Base-by-base conservation (phyloP, 2,888 invertebrate species). In the Bruchidius siliquastri region DNA sequence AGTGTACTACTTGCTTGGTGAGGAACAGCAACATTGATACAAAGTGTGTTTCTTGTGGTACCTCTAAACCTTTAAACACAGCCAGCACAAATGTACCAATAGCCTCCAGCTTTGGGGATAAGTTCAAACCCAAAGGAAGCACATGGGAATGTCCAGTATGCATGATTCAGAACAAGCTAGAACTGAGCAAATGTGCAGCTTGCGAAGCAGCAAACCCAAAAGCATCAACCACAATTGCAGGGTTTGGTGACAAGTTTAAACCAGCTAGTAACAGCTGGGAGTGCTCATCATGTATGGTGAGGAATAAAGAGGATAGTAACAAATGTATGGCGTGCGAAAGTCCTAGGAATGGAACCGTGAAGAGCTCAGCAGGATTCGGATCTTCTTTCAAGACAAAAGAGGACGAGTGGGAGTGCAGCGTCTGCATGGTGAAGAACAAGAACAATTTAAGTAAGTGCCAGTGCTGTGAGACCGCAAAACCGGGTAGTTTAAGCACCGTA, bases 111-210 rank as follows among this genome's bases (percentile, higher is more conserved):
- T 82, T 83, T 73, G 80, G 80, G 8, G 74, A 77, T 21, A 77
- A 81, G 73, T 81, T 82, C 72, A 81, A 88, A 77, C 90, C 91
- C 73, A 84, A 87, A 0, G 78, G 83, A 26, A 86, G 86, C 67
- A 82, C 83, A 10, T 92, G 92, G 92, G 88, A 88, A 75, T 92
- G 92, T 79, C 82, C 85, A 20, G 85, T 86, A 2, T 92, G 92
- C 80, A 87, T 91, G 87, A 84, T 91, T 8, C 86, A 85, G 71
- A 92, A 92, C 80, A 87, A 88, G 74, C 80, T 82, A 0, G 87
- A 86, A 0, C 79, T 80, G 0, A 81, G 70, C 0, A 87, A 86
- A 72, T 92, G 92, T 82, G 84, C 87, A 0, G 89, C 90, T 3
- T 91, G 91, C 80, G 85, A 85, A 76, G 85, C 88, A 0, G 83